phyloP scores from a whole-genome alignment of 2,113 vertebrate genomes.

The Ornithorhynchus anatinus region DNA sequence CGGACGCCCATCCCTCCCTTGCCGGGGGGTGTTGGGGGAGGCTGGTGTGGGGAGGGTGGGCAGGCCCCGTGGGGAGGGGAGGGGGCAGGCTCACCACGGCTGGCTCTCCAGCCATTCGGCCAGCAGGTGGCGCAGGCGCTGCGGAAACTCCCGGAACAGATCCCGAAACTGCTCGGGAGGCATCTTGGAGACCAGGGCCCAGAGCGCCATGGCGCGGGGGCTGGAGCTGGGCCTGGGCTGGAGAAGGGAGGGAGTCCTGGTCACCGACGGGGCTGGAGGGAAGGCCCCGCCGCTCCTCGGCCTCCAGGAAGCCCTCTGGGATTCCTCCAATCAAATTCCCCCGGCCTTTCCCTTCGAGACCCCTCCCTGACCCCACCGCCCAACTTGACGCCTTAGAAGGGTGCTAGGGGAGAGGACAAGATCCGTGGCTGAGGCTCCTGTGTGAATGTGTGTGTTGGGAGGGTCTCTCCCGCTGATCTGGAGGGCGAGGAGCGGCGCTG shows the following conservation, averaged over 20 bases:
- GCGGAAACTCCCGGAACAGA: slow-evolving; percentile 66
- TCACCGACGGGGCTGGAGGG: neutral
- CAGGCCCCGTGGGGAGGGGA: neutral
- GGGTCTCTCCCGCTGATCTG: no score
- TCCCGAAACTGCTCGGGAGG: slow-evolving; percentile 62
- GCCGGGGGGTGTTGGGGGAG: neutral
- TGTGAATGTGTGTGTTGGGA: no score
- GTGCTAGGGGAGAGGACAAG: no score
- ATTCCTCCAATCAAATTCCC: neutral
- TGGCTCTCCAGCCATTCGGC: slow-evolving; percentile 76
- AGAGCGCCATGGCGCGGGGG: slow-evolving; percentile 76
- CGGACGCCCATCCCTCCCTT: no score
- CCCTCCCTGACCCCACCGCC: no score
- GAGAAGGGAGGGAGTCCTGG: no score
- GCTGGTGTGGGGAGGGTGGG: neutral
- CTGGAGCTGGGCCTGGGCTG: no score
- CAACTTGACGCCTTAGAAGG: no score
- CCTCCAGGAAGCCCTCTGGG: neutral
- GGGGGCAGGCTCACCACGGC: slow-evolving; percentile 71
- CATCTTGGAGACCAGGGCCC: slow-evolving; percentile 69
- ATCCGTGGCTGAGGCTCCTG: no score
- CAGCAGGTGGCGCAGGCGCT: slow-evolving; percentile 68
- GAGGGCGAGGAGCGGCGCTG: no score
- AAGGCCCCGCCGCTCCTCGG: neutral
- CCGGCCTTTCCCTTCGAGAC: no score